These are phyloP conservation scores for Branchellion lobata DNA, from an alignment of 2,888 invertebrate species.

Conservation along the genomic window DNA sequence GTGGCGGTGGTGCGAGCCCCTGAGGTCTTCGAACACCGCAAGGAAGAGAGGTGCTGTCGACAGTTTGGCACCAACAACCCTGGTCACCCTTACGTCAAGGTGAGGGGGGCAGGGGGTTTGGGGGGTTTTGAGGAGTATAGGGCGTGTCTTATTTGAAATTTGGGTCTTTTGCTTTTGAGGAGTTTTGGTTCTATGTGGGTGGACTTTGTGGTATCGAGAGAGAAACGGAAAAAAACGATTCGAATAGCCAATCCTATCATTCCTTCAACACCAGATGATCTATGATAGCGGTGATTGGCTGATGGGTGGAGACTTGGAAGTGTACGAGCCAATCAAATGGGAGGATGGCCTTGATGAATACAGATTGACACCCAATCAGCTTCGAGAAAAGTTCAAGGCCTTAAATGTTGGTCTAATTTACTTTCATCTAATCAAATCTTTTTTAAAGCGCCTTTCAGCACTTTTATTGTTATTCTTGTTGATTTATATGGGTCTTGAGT, in stretches of 20 bases:
- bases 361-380: conserved; percentile 89
- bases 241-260: too few relatives aligned
- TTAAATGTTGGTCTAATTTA: conserved; percentile 58
- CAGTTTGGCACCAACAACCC: conserved; percentile 87
- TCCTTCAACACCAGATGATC: conserved; percentile 80
- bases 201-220: too few relatives aligned
- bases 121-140: too few relatives aligned
- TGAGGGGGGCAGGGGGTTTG: conserved; percentile 56
- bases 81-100: conserved; percentile 87
- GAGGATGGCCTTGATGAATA: conserved; percentile 91
- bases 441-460: too few relatives aligned
- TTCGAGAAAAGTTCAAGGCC: conserved; percentile 73
- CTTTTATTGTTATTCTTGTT: not conserved
- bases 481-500: not conserved
- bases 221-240: too few relatives aligned
- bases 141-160: not conserved
- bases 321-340: conserved; percentile 84
- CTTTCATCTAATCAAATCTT: too few relatives aligned
- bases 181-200: not conserved
- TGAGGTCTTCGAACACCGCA: conserved; percentile 90
- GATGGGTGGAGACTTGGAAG: conserved; percentile 89
- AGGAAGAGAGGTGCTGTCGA: conserved; percentile 85
- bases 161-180: not conserved
- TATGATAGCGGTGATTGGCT: conserved; percentile 90
- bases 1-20: conserved; percentile 67